Conservation (phyloP, 2,113 vertebrate species). For the Antennarius striatus region DNA sequence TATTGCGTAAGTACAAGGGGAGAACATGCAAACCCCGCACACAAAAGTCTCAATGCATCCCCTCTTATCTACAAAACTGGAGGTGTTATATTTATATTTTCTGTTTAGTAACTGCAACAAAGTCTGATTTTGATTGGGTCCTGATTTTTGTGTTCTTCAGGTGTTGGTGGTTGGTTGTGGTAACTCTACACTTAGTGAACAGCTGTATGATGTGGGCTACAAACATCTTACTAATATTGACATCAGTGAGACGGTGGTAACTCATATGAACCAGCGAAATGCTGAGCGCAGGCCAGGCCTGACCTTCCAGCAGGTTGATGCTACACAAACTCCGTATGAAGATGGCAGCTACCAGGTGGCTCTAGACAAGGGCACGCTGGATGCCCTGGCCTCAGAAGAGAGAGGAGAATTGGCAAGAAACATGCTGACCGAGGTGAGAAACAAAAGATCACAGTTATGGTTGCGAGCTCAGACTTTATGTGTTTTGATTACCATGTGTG, state of each 20-base stretch:
- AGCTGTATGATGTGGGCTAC: conserved; percentile 90
- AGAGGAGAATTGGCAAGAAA: conserved; percentile 73
- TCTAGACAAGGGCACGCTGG: conserved; percentile 94
- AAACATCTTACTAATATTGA: conserved; percentile 90
- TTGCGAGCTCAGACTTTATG: not conserved
- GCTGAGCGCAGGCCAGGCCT: conserved; percentile 80
- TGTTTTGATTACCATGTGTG: not conserved
- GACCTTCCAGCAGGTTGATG: conserved; percentile 87
- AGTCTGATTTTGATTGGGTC: not conserved
- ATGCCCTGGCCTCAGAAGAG: conserved; percentile 86
- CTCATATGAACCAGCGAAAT: conserved; percentile 89
- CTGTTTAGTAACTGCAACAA: not conserved
- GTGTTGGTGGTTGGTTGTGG: conserved; percentile 97
- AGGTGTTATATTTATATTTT: not conserved
- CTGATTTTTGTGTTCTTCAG: conserved; percentile 64
- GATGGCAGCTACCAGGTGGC: conserved; percentile 86
- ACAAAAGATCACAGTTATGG: not conserved
- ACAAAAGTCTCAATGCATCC: too few relatives aligned
- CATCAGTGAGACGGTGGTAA: conserved; percentile 87
- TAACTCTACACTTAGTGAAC: conserved; percentile 95
- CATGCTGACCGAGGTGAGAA: conserved; percentile 87
- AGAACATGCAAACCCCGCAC: too few relatives aligned
- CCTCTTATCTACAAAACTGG: not conserved
- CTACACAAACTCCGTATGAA: conserved; percentile 87
- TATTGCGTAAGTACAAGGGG: not conserved